Evolutionary conservation across 2,888 invertebrate genomes (phyloP).

Genomic region (Cryptosula pallasiana): DNA sequence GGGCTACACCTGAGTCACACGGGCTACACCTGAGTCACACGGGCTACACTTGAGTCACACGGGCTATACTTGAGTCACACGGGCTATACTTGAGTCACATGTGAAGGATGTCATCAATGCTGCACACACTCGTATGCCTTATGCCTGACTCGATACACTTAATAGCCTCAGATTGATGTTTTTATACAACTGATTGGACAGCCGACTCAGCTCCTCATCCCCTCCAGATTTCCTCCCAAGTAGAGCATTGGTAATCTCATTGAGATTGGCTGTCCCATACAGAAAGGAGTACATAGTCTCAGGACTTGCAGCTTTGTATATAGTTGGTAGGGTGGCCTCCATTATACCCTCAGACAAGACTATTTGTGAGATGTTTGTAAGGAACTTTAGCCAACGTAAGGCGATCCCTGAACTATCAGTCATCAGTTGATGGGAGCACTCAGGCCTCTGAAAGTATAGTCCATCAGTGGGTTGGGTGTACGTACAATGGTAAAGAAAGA

Average conservation of each 20-base stretch:
- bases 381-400: slow-evolving; percentile 56
- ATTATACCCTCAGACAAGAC: slow-evolving; percentile 54
- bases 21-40: too few species aligned
- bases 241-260: slow-evolving; percentile 28
- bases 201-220: not conserved
- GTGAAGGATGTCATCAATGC: too few species aligned
- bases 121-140: too few species aligned
- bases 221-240: not conserved
- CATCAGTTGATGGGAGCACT: slow-evolving; percentile 55
- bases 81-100: too few species aligned
- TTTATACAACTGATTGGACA: slow-evolving; percentile 6
- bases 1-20: too few species aligned
- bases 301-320: slow-evolving; percentile 58
- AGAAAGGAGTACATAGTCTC: slow-evolving; percentile 56
- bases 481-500: too few species aligned
- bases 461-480: too few species aligned
- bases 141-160: not conserved
- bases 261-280: slow-evolving; percentile 35
- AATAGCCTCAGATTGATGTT: not conserved
- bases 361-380: slow-evolving; percentile 56
- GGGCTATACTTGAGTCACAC: too few species aligned
- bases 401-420: slow-evolving; percentile 54
- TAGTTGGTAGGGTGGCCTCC: slow-evolving; percentile 55
- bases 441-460: slow-evolving; percentile 56
- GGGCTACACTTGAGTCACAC: too few species aligned